Evolutionary conservation across 2,797 vertebrate species (phyloP).

Genomic region (Enteromius unitaeniatus): DNA sequence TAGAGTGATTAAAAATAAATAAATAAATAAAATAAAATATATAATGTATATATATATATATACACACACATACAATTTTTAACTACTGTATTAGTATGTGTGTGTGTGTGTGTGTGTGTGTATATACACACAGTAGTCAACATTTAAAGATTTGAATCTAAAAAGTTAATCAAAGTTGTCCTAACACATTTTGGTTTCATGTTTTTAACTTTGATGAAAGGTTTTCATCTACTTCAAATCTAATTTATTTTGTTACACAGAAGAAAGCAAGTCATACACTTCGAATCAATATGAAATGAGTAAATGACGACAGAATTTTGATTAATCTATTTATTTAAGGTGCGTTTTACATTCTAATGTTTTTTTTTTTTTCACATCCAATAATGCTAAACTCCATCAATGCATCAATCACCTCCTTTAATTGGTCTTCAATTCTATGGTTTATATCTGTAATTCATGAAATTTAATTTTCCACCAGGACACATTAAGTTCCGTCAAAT

Average conservation of each 20-base stretch:
- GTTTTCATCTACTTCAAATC: too few species aligned
- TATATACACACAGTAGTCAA: too few species aligned
- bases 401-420: conserved; percentile 68
- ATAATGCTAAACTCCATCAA: conserved; percentile 61
- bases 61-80: too few species aligned
- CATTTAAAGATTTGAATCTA: too few species aligned
- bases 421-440: conserved; percentile 67
- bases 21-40: too few species aligned
- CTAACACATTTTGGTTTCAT: too few species aligned
- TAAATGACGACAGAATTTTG: not conserved
- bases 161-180: too few species aligned
- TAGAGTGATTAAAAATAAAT: too few species aligned
- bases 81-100: too few species aligned
- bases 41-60: not conserved
- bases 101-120: too few species aligned
- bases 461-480: conserved; percentile 70
- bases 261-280: not conserved
- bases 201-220: too few species aligned
- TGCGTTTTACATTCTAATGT: not conserved
- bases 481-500: conserved; percentile 73
- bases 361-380: conserved; percentile 58
- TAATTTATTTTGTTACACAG: not conserved
- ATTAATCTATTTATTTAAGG: not conserved
- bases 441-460: conserved; percentile 66
- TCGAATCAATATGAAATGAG: not conserved